Percentiles rank a stretch among this genome's conserved stretches.
Evolutionary conservation across 1,140 invertebrate species (phyloP).

Genomic region (Alviniconcha marisindica): DNA sequence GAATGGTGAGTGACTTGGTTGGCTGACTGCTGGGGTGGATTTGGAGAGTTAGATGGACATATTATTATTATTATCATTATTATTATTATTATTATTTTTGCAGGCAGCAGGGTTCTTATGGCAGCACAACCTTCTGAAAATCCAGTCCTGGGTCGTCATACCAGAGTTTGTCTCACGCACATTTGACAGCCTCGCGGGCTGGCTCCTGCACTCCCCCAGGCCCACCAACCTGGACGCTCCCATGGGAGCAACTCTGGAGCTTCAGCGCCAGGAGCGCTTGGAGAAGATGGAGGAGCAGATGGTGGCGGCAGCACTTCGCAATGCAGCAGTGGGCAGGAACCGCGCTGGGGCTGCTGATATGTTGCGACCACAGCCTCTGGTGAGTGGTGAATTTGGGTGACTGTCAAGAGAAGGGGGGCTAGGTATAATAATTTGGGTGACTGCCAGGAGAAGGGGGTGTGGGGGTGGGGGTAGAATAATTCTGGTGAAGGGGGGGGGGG

Average conservation of each 20-base stretch:
- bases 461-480: background rate
- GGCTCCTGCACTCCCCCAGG: slow-evolving; percentile 75
- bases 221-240: slow-evolving; percentile 72
- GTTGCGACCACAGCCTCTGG: slow-evolving; percentile 48
- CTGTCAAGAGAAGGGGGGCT: background rate
- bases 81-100: slow-evolving; percentile 4
- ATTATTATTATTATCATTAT: no score
- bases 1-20: no score
- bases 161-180: slow-evolving; percentile 76
- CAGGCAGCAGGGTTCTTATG: slow-evolving; percentile 78
- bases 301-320: slow-evolving; percentile 64
- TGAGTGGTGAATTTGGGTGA: no score
- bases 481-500: background rate
- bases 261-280: slow-evolving; percentile 78
- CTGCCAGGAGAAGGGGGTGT: slow-evolving; percentile 51
- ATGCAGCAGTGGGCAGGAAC: slow-evolving; percentile 38
- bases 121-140: slow-evolving; percentile 76
- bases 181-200: slow-evolving; percentile 73
- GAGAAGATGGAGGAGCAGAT: slow-evolving; percentile 79
- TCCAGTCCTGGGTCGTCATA: slow-evolving; percentile 74
- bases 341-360: slow-evolving; percentile 32
- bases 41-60: no score
- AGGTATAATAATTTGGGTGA: background rate
- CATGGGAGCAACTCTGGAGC: slow-evolving; percentile 79
- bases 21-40: no score